Percentiles rank a stretch among this genome's conserved stretches.
Conservation (phyloP, 2,797 vertebrate genomes). For the Scarus forsteni region DNA sequence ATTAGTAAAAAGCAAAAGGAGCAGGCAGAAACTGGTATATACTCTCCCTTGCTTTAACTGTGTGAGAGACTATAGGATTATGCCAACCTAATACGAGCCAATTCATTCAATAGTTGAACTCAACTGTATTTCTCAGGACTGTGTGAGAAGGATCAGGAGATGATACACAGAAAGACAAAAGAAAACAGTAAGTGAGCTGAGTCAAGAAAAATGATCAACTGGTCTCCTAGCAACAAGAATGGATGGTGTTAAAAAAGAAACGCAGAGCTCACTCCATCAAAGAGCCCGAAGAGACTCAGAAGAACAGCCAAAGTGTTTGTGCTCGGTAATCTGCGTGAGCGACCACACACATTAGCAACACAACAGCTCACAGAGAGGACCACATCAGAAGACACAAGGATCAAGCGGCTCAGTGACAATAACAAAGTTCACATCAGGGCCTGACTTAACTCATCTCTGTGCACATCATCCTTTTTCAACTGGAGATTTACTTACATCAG, state of each 20-base stretch:
- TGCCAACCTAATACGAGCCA: not conserved
- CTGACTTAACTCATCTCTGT: not conserved
- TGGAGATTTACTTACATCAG: no score
- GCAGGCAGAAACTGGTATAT: constrained; percentile 1
- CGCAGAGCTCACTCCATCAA: constrained; percentile 63
- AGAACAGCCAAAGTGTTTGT: constrained; percentile 62
- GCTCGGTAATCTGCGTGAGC: constrained; percentile 44
- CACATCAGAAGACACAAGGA: constrained; percentile 18
- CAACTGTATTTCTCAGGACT: constrained; percentile 8
- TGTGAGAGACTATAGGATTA: not conserved
- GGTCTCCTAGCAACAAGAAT: constrained; percentile 80
- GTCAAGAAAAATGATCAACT: constrained; percentile 62
- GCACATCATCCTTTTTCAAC: not conserved
- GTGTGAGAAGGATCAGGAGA: constrained; percentile 7
- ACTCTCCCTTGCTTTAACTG: constrained; percentile 1
- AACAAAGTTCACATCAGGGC: constrained; percentile 1
- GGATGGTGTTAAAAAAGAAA: constrained; percentile 65
- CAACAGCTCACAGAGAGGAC: constrained; percentile 19
- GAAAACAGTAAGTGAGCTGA: constrained; percentile 54
- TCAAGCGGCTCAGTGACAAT: constrained; percentile 4
- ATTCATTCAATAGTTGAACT: constrained; percentile 17
- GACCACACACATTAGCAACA: constrained; percentile 56
- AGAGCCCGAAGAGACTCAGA: constrained; percentile 59
- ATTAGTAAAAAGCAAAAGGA: constrained; percentile 6
- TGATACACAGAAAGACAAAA: constrained; percentile 47